Evolutionary conservation across 2,888 invertebrate species (phyloP), one percentile per base, ranked within the genome.

Genomic region (Drosophila nr. perissopoda): DNA sequence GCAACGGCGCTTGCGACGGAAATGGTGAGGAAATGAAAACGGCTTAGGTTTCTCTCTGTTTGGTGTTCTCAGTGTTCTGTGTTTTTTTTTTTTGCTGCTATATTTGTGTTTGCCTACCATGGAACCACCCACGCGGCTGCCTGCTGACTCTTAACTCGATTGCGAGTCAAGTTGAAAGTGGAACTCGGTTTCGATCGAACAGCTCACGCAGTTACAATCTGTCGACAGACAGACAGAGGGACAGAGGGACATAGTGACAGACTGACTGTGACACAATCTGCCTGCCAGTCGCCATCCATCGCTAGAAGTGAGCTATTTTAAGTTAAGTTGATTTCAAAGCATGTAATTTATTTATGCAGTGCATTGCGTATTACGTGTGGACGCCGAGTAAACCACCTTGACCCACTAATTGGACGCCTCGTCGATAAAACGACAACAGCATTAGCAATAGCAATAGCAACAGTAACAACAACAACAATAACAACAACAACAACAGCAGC

Each of bases 321-420:
- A 81, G 74, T 71, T 72, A 46, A 46, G 69, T 67, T 70, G 79
- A 75, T 74, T 72, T 77, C 51, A 62, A 61, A 70, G 70, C 72
- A 67, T 53, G 63, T 79, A 79, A 88, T 82, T 78, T 80, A 85
- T 75, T 83, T 79, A 61, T 82, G 82, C 76, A 74, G 49, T 64
- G 60, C 69, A 79, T 67, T 80, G 81, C 74, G 79, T 78, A 65
- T 64, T 76, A 76, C 81, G 75, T 58, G 70, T 76, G 54, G 31
- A 73, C 79, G 70, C 66, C 59, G 75, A 85, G 88, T 87, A 70
- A 87, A 87, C 87, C 89, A 87, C 87, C 87, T 87, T 87, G 87
- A 89, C 87, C 87, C 89, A 87, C 89, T 88, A 87, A 89, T 89
- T 84, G 88, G 64, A 78, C 69, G 71, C 71, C 78, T 72, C 71